Percentiles rank a stretch among this genome's conserved stretches.
Conservation (phyloP, 2,797 vertebrate species). For the Cottoperca gobio region DNA sequence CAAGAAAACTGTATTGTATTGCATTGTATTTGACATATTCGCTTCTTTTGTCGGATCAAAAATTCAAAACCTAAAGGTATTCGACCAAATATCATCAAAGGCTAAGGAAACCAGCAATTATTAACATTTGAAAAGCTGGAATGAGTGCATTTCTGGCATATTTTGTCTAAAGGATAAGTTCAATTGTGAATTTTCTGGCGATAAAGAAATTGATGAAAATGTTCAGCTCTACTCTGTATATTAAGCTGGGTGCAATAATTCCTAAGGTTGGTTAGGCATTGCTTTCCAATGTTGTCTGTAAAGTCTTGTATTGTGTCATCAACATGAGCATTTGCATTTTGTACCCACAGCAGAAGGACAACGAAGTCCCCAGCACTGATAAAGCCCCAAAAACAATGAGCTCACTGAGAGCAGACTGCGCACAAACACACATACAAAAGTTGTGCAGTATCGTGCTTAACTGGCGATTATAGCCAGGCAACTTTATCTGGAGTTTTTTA, state of each 20-base stretch:
- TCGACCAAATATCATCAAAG: background rate
- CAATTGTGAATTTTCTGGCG: too few species aligned
- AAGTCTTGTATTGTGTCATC: conserved; percentile 9
- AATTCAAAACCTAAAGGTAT: background rate
- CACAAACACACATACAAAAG: conserved; percentile 12
- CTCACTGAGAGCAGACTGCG: conserved; percentile 35
- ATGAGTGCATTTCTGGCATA: too few species aligned
- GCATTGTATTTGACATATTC: background rate
- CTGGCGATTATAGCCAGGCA: conserved; percentile 15
- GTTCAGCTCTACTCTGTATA: too few species aligned
- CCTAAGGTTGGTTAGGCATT: background rate
- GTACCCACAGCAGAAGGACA: conserved; percentile 27
- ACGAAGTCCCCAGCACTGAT: conserved; percentile 25
- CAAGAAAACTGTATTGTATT: too few species aligned
- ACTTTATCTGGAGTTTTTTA: conserved; percentile 58
- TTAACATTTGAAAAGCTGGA: too few species aligned
- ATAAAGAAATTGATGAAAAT: too few species aligned
- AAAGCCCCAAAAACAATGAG: conserved; percentile 43
- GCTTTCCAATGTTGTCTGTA: background rate
- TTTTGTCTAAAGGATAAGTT: too few species aligned
- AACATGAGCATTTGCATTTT: conserved; percentile 27
- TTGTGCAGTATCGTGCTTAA: conserved; percentile 7
- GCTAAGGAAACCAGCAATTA: too few species aligned
- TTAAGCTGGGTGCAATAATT: too few species aligned
- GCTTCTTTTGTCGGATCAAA: background rate